Conservation (phyloP, 2,113 vertebrate species). For the Festucalex cinctus region DNA sequence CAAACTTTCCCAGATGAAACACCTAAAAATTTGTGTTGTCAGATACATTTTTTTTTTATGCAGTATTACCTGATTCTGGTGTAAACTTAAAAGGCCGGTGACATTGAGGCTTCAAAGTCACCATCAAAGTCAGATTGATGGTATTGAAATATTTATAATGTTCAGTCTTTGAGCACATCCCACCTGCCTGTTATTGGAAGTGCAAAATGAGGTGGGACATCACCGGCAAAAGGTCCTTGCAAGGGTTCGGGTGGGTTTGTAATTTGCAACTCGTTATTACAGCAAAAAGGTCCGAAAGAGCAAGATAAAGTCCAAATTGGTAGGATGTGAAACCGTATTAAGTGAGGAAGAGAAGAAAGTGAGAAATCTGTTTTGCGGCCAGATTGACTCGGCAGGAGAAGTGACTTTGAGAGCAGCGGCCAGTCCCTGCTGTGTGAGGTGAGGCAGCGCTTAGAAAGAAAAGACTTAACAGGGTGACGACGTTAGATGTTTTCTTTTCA, state of each 20-base stretch:
- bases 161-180: conserved; percentile 43
- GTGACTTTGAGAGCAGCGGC: conserved; percentile 60
- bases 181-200: conserved; percentile 42
- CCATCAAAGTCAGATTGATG: conserved; percentile 68
- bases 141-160: conserved; percentile 61
- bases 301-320: background rate
- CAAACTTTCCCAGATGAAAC: conserved; percentile 26
- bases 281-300: background rate
- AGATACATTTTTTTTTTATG: conserved; percentile 25
- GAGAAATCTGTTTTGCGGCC: conserved; percentile 13
- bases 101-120: conserved; percentile 71
- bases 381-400: conserved; percentile 52
- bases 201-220: background rate
- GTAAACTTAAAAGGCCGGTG: conserved; percentile 58
- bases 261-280: background rate
- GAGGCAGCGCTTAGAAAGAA: conserved; percentile 48
- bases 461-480: conserved; percentile 48
- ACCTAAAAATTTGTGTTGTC: conserved; percentile 14
- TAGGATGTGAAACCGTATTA: background rate
- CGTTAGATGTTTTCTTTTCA: conserved; percentile 63
- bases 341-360: background rate
- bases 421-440: conserved; percentile 42
- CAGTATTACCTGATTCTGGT: conserved; percentile 32
- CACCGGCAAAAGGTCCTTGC: conserved; percentile 5
- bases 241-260: background rate